Percentiles rank a stretch among this genome's conserved stretches.
These are phyloP conservation scores for Portunus trituberculatus DNA, from an alignment of 1,140 invertebrate genomes.

Conservation along the genomic window DNA sequence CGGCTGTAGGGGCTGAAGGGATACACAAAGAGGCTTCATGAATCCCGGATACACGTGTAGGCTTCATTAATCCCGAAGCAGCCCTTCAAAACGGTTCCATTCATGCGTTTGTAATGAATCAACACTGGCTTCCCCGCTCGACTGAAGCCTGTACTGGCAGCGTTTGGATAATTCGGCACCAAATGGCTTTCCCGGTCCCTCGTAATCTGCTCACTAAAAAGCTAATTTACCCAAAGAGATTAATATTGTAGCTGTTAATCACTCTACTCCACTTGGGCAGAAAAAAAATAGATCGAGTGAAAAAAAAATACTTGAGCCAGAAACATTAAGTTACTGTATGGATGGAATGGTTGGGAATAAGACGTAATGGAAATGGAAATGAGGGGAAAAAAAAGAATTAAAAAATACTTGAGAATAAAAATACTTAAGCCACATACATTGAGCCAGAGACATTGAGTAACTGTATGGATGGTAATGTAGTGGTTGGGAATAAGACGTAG, in stretches of 20 bases:
- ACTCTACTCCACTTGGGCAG: neutral
- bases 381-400: too few species aligned
- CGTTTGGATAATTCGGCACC: neutral
- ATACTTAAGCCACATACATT: too few species aligned
- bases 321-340: too few species aligned
- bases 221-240: neutral
- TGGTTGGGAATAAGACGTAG: too few species aligned
- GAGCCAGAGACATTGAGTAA: too few species aligned
- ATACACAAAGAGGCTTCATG: neutral
- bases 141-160: neutral
- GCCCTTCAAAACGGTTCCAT: neutral
- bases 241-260: conserved; percentile 15
- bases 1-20: too few species aligned
- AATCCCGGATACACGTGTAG: neutral
- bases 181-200: neutral
- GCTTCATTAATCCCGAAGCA: neutral
- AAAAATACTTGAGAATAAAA: too few species aligned
- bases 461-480: too few species aligned
- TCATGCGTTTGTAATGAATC: neutral
- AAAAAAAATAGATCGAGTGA: neutral
- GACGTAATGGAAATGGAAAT: too few species aligned
- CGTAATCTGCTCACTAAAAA: neutral
- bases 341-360: too few species aligned
- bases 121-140: neutral
- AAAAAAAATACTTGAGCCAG: neutral